Evolutionary conservation across 2,113 vertebrate species (phyloP).

Genomic region (human): GRCh38 chr13:49468501-49469000

Average conservation of each 20-base stretch:
- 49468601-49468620: neutral
- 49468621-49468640: neutral
- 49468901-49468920: neutral
- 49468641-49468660: neutral
- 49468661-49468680: neutral
- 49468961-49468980: neutral
- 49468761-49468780: neutral
- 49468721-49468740: neutral
- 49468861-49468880: neutral
- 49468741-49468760: neutral
- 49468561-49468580: neutral
- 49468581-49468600: neutral
- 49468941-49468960: neutral
- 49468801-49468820: neutral
- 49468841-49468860: neutral
- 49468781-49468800: neutral
- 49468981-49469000: neutral
- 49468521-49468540: neutral
- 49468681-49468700: neutral
- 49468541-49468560: slow-evolving; percentile 21
- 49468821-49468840: neutral
- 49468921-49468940: neutral
- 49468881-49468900: neutral
- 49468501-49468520: neutral
- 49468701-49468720: neutral